These are phyloP conservation scores for Lepidocyrtinus sp. DNA, from an alignment of 2,888 invertebrate species.

Conservation along the genomic window DNA sequence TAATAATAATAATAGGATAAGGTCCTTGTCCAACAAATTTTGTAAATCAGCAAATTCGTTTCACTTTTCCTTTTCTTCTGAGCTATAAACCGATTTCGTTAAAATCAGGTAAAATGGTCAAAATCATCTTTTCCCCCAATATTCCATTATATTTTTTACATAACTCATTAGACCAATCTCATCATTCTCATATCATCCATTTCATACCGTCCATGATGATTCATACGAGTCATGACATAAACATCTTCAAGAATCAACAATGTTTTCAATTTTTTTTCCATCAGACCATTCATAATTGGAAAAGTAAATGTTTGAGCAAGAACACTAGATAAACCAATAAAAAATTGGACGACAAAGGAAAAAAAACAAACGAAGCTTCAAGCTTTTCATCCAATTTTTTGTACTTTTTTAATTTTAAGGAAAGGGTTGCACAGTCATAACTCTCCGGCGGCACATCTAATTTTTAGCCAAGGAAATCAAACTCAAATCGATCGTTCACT, in stretches of 20 bases:
- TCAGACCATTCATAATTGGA: conserved; percentile 41
- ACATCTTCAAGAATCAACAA: no score
- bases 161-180: neutral
- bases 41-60: no score
- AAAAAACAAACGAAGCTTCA: neutral
- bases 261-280: neutral
- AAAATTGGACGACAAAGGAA: conserved; percentile 38
- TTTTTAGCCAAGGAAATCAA: neutral
- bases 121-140: no score
- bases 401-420: neutral
- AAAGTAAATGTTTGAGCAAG: conserved; percentile 55
- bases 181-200: neutral
- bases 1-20: no score
- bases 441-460: neutral
- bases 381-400: neutral
- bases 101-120: no score
- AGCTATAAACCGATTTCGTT: no score
- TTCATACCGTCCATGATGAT: neutral
- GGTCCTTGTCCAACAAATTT: no score
- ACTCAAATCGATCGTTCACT: neutral
- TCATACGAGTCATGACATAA: no score
- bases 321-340: conserved; percentile 49
- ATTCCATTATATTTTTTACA: no score
- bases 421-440: neutral
- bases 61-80: neutral